phyloP scores from a whole-genome alignment of 53 echinoderm and acorn worm species.

The Glandiceps talaboti region DNA sequence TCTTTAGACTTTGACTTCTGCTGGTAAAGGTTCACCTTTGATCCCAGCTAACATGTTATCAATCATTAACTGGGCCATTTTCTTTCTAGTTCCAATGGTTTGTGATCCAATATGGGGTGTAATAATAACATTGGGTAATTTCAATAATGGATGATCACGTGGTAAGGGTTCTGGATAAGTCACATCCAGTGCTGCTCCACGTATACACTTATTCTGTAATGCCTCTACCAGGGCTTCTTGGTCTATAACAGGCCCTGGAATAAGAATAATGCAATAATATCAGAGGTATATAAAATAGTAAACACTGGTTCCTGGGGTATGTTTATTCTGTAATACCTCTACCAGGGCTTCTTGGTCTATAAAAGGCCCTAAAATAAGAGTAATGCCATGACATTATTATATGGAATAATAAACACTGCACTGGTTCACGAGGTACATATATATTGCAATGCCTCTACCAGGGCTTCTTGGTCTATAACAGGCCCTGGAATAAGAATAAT shows the following conservation, averaged over 20 bases:
- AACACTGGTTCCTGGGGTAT: conserved; percentile 16
- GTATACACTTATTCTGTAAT: conserved; percentile 9
- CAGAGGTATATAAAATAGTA: too few species aligned
- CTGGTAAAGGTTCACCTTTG: conserved; percentile 9
- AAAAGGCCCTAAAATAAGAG: conserved; percentile 25
- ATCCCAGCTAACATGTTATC: conserved; percentile 26
- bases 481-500: conserved; percentile 12
- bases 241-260: conserved; percentile 22
- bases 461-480: conserved; percentile 22
- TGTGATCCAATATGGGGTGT: conserved; percentile 18
- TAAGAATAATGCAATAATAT: too few species aligned
- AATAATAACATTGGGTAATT: conserved; percentile 24
- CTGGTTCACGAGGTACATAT: too few species aligned
- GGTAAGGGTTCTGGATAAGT: conserved; percentile 31
- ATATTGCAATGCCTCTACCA: conserved; percentile 17
- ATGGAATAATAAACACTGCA: too few species aligned
- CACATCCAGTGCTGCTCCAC: conserved; percentile 30
- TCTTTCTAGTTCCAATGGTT: conserved; percentile 8
- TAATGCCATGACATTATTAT: too few species aligned
- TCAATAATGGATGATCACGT: conserved; percentile 21
- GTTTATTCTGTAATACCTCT: conserved; percentile 10
- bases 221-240: conserved; percentile 24
- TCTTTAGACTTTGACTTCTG: neutral
- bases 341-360: conserved; percentile 26
- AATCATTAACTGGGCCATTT: conserved; percentile 10